phyloP scores from a whole-genome alignment of 53 echinoderm and acorn worm species.

The Echinometra lucunter region DNA sequence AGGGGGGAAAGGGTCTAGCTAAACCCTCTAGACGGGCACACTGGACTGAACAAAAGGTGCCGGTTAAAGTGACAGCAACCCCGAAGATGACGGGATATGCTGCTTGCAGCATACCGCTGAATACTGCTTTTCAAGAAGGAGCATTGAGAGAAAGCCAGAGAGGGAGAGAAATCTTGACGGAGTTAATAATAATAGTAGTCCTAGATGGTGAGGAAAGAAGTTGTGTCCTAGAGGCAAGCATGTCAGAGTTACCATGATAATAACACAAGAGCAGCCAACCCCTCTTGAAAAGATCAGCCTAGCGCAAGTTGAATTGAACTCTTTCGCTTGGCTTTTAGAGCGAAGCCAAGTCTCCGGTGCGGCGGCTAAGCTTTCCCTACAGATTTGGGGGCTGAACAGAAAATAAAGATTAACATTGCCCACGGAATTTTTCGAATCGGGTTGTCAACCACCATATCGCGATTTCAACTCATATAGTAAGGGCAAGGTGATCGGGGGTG shows the following conservation, averaged over 20 bases:
- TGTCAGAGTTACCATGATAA: constrained; percentile 41
- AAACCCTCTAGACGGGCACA: constrained; percentile 55
- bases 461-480: constrained; percentile 35
- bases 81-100: constrained; percentile 42
- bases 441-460: constrained; percentile 49
- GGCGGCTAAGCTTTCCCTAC: constrained; percentile 30
- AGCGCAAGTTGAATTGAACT: constrained; percentile 63
- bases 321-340: background rate
- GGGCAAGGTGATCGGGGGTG: constrained; percentile 36
- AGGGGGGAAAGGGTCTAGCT: background rate
- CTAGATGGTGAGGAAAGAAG: constrained; percentile 16
- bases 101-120: constrained; percentile 25
- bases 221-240: constrained; percentile 61
- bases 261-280: constrained; percentile 29
- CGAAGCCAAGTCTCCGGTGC: constrained; percentile 38
- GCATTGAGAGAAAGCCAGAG: background rate
- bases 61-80: constrained; percentile 68
- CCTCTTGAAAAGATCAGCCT: constrained; percentile 24
- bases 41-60: constrained; percentile 15
- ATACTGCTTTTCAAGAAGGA: background rate
- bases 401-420: constrained; percentile 56
- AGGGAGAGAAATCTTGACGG: background rate
- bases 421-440: constrained; percentile 57
- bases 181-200: constrained; percentile 42
- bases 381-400: constrained; percentile 47